Conservation (phyloP, 1,140 invertebrate genomes). For the Tetraneura akinire region DNA sequence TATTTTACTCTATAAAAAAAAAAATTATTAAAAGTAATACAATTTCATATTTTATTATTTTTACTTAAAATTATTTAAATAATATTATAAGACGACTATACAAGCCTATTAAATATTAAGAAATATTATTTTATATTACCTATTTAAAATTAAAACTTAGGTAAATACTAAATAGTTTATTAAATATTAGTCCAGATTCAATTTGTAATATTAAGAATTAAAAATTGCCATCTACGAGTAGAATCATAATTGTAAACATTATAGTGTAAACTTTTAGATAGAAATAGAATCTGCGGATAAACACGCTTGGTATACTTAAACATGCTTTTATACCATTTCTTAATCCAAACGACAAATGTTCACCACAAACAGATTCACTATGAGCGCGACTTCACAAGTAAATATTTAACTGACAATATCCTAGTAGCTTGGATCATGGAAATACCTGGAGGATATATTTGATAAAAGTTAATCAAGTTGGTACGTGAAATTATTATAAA, state of each 20-base stretch:
- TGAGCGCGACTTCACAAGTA: neutral
- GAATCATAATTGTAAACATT: neutral
- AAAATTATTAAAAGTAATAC: too few relatives aligned
- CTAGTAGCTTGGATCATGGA: conserved; percentile 18
- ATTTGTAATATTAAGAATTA: neutral
- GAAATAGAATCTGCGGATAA: conserved; percentile 2
- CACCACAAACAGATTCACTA: conserved; percentile 37
- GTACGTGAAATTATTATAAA: conserved; percentile 48
- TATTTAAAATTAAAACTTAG: too few relatives aligned
- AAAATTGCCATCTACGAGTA: neutral
- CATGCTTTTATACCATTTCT: conserved; percentile 35
- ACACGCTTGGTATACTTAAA: conserved; percentile 2
- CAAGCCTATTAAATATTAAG: too few relatives aligned
- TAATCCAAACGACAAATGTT: conserved; percentile 31
- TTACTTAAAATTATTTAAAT: too few relatives aligned
- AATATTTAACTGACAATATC: conserved; percentile 46
- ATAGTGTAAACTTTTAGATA: neutral
- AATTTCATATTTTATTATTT: too few relatives aligned
- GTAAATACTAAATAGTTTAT: too few relatives aligned
- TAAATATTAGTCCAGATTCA: too few relatives aligned
- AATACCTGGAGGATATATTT: conserved; percentile 41
- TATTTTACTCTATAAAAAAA: too few relatives aligned
- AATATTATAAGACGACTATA: too few relatives aligned
- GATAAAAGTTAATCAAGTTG: conserved; percentile 49
- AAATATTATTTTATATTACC: too few relatives aligned